Base-by-base conservation (phyloP, 2,888 invertebrate species). In the Conus canariensis region DNA sequence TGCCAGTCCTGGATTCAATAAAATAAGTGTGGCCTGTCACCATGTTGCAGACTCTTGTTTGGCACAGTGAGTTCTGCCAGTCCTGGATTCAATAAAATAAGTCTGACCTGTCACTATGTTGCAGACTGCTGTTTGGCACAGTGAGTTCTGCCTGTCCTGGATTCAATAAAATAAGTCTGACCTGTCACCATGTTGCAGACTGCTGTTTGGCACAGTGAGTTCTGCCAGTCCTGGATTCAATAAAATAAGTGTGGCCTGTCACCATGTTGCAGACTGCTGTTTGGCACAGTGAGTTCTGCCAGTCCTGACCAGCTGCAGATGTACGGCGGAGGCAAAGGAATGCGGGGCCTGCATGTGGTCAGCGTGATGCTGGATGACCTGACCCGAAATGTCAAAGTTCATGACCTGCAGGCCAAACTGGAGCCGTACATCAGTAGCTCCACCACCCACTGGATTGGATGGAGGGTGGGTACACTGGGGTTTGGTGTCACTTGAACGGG, bases 391-490 rank as follows among this genome's bases (percentile, higher is more conserved):
- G n/a, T 80, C 16, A 30, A 19, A 19, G 90, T 64, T 4, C 56
- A 56, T 25, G 82, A 60, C 25, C 56, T 90, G n/a, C 74, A 85
- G 59, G 30, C n/a, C 56, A 77, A 60, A 45, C 64, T 90, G 80
- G 67, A 90, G 67, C 86, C 87, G 10, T 77, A 67, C 74, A 30
- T 85, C 59, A 70, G 59, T 0, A 88, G 67, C 7, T 88, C 85
- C 3, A 70, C 67, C n/a, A 87, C 90, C 58, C 58, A 89, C 67
- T 93, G 95, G 94, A 92, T 91, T 10, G 95, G 94, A 90, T 96
- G 95, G 95, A 94, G 94, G 93, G 97, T 97, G 97, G 96, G 97
- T 88, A 45, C 16, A 19, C 59, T 14, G 56, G 22, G 45, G 45
- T 45, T 45, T 45, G 45, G 45, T 45, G 45, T 45, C 45, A 14